Conservation (phyloP, 1,140 invertebrate genomes). For the Platyscapa corneri region DNA sequence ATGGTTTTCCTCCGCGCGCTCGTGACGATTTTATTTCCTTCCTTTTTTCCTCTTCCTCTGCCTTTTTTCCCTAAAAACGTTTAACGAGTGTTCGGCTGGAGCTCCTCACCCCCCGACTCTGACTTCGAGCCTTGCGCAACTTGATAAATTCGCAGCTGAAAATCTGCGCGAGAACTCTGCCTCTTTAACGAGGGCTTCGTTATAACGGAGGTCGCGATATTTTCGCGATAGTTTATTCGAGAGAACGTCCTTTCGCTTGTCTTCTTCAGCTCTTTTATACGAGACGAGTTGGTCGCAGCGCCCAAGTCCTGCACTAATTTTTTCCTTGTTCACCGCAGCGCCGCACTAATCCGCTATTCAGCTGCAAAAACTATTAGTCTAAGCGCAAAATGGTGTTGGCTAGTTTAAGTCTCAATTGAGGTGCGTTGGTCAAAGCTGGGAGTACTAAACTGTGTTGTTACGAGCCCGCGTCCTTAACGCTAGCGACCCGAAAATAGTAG, state of each 20-base stretch:
- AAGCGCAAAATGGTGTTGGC: background rate
- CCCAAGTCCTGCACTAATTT: too few relatives aligned
- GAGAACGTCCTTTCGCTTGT: background rate
- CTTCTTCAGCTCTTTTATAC: background rate
- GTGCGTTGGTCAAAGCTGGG: background rate
- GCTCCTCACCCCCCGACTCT: too few relatives aligned
- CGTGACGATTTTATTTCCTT: background rate
- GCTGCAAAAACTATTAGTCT: too few relatives aligned
- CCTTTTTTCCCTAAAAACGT: background rate
- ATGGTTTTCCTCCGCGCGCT: background rate
- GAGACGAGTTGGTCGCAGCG: too few relatives aligned
- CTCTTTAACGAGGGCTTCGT: background rate
- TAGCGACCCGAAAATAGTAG: background rate
- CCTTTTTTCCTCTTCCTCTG: background rate
- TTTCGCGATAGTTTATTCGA: background rate
- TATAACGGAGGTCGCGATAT: too few relatives aligned
- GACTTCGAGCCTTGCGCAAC: background rate
- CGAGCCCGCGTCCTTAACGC: too few relatives aligned
- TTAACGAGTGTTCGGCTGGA: background rate
- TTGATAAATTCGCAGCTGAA: background rate
- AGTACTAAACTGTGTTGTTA: background rate
- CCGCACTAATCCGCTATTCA: too few relatives aligned
- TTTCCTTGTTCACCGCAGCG: too few relatives aligned
- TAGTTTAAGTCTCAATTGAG: background rate
- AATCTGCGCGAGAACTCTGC: background rate